Base-by-base conservation (phyloP, 2,888 invertebrate genomes). In the Heliothis peltigera region DNA sequence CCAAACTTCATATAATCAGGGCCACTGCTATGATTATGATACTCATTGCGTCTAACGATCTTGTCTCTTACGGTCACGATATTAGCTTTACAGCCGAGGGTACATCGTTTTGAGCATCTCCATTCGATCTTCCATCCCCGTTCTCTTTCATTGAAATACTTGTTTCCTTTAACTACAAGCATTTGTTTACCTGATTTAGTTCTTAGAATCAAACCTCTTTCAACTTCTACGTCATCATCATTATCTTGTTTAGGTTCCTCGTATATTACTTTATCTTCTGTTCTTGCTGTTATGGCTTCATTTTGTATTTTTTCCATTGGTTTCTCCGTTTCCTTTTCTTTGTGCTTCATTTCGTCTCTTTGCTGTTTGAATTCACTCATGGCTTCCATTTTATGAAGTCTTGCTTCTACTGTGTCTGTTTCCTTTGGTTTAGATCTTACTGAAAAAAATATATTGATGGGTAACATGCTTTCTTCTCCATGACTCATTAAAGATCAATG, bases 21-120 rank as follows among this genome's bases (percentile, higher is more conserved):
- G 18, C 67, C 74, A 8, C 19, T 21, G 35, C 42, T 39, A 61
- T 70, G 74, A 52, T 70, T 70, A 15, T 70, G 70, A 17, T 7
- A 8, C 10, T 62, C 55, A 0, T 56, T 55, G 19, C 54, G 60
- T n/a, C 64, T 68, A 12, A 86, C 62, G 12, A 86, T 79, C n/a
- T 44, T 59, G 12, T 83, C 74, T 1, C 82, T 72, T 4, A 84
- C 3, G 5, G 85, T 86, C n/a, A 79, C 57, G 39, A 84, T 60
- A 18, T 70, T 67, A 12, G 85, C 83, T 18, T 70, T 81, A 35
- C 73, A 76, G 8, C 65, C 69, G 6, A 62, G 49, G 4, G 47
- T 21, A 17, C 42, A 51, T 57, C 76, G 55, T 55, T 61, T 72
- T 7, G 56, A 55, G 48, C 77, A 78, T 56, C 79, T 68, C 79